Percentiles rank a stretch among this genome's conserved stretches.
Conservation (phyloP, 2,113 vertebrate genomes). For the Triplophysa rosa region DNA sequence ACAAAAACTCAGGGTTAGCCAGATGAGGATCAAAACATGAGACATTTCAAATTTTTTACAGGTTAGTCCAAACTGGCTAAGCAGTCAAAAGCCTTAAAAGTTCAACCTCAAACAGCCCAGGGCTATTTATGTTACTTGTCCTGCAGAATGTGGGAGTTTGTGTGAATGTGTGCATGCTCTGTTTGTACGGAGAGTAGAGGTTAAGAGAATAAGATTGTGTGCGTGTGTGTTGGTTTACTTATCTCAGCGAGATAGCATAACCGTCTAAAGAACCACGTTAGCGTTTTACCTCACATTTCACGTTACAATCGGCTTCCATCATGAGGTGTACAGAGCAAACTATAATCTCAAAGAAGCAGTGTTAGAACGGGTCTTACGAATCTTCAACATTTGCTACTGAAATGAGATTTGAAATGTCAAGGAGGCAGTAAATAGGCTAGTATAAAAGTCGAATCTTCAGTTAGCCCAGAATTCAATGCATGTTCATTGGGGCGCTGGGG, state of each 20-base stretch:
- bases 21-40: slow-evolving; percentile 26
- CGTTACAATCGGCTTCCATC: slow-evolving; percentile 61
- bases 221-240: background rate
- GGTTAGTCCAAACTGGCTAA: slow-evolving; percentile 25
- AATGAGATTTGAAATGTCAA: slow-evolving; percentile 76
- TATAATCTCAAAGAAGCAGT: slow-evolving; percentile 68
- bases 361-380: slow-evolving; percentile 61
- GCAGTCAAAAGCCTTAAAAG: slow-evolving; percentile 18
- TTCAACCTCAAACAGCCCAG: slow-evolving; percentile 29
- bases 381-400: slow-evolving; percentile 73
- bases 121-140: slow-evolving; percentile 12
- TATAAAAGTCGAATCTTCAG: slow-evolving; percentile 70
- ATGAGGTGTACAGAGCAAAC: slow-evolving; percentile 47
- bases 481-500: slow-evolving; percentile 60
- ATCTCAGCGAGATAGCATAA: slow-evolving; percentile 23
- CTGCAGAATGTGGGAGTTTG: slow-evolving; percentile 20
- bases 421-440: slow-evolving; percentile 69
- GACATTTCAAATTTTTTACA: slow-evolving; percentile 8
- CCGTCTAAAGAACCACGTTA: slow-evolving; percentile 64
- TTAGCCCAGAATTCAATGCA: slow-evolving; percentile 69
- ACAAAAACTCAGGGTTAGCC: slow-evolving; percentile 24
- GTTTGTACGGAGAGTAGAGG: slow-evolving; percentile 21
- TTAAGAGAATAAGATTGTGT: slow-evolving; percentile 20
- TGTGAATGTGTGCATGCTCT: slow-evolving; percentile 27
- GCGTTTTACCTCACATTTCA: slow-evolving; percentile 60